Base-by-base conservation (phyloP, 2,113 vertebrate species). In the Paramormyrops kingsleyae region DNA sequence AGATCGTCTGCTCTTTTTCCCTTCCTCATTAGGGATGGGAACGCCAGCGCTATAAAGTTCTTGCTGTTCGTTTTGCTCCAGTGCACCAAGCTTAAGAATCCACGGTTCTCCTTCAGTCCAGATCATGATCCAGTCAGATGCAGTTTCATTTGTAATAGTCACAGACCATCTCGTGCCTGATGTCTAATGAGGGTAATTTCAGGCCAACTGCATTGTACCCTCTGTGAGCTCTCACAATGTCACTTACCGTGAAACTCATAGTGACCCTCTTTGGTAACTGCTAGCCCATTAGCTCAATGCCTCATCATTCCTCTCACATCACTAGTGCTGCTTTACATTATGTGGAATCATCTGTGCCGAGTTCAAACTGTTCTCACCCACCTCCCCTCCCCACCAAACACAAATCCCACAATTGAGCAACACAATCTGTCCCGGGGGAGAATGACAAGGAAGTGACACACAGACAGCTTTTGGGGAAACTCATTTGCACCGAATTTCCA, bases 11-110 rank as follows among this genome's bases (percentile, higher is more conserved):
- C n/a, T 70, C n/a, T 31, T 27, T 70, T 12, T 90, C 90, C n/a
- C 86, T 92, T 92, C 90, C 87, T 94, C 93, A 90, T 92, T 93
- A 93, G 92, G 92, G 92, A 70, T 70, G 90, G 93, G 91, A 93
- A 93, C 9, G 6, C 17, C 35, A 8, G 35, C 15, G 21, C 44
- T 83, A 42, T 42, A 46, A 83, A 24, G 62, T 70, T 31, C 62
- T 70, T 42, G 31, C 74, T 42, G 74, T 80, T 80, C 13, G 35
- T 42, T 42, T 80, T 80, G 74, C 12, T 42, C 74, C 35, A 35
- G 35, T 42, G 35, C 74, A 80, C 74, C 83, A 85, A 44, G 83
- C 83, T 24, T 66, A 24, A 80, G 74, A 59, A 87, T n/a, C 31
- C 31, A 50, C 24, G 12, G 86, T 19, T 87, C 53, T 49, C 50